Evolutionary conservation across 2,888 invertebrate species (phyloP).

Genomic region (Xylota sylvarum): DNA sequence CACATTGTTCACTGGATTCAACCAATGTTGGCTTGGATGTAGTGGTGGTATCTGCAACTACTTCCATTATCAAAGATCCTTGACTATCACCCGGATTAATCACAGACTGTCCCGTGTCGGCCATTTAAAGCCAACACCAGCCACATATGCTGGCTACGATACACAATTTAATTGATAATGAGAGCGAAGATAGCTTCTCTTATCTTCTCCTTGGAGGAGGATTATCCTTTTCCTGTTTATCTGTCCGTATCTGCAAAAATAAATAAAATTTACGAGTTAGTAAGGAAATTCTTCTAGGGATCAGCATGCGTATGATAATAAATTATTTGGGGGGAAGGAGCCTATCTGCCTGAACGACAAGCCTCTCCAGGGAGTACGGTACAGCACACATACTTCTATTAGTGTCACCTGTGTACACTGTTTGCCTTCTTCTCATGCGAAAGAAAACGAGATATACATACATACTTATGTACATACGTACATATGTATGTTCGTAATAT

Average conservation of each 20-base stretch:
- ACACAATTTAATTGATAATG: conserved; percentile 51
- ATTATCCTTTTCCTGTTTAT: conserved; percentile 26
- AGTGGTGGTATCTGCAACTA: conserved; percentile 44
- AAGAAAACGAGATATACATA: neutral
- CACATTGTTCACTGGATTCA: conserved; percentile 60
- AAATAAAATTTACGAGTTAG: conserved; percentile 50
- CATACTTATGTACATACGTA: too few relatives aligned
- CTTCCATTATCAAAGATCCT: conserved; percentile 53
- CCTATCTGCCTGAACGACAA: conserved; percentile 23
- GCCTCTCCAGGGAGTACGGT: neutral
- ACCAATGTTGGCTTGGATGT: conserved; percentile 6
- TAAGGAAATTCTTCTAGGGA: conserved; percentile 34
- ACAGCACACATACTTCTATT: conserved; percentile 6
- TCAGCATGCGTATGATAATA: conserved; percentile 49
- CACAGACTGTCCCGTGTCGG: conserved; percentile 69
- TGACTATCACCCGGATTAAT: conserved; percentile 59
- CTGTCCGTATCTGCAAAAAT: conserved; percentile 54
- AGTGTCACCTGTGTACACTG: conserved; percentile 54
- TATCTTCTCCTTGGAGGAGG: conserved; percentile 7
- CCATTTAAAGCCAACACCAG: conserved; percentile 60
- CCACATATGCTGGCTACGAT: conserved; percentile 17
- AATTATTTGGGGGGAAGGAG: conserved; percentile 24
- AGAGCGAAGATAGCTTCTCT: conserved; percentile 8
- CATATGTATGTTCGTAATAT: too few relatives aligned
- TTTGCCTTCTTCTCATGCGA: conserved; percentile 12